Conservation (phyloP, 1,140 invertebrate genomes). For the Apis laboriosa region DNA sequence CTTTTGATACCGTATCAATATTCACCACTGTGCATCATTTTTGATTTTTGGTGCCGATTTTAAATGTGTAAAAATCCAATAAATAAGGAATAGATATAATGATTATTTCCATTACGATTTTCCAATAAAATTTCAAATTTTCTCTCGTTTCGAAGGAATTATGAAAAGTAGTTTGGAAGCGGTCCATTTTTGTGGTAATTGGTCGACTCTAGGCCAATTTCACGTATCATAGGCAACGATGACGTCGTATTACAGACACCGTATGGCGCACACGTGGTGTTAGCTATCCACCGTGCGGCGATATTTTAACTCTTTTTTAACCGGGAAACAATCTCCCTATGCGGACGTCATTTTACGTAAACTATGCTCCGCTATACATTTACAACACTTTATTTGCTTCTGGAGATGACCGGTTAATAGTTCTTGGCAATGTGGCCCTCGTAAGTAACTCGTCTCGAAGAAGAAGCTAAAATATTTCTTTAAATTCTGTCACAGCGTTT, state of each 20-base stretch:
- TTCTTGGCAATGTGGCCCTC: background rate
- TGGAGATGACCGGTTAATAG: background rate
- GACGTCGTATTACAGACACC: background rate
- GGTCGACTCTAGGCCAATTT: constrained; percentile 11
- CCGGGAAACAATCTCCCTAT: constrained; percentile 2
- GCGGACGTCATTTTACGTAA: background rate
- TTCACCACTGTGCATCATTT: too few relatives aligned
- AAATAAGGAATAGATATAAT: background rate
- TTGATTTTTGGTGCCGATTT: too few relatives aligned
- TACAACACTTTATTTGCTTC: constrained; percentile 6
- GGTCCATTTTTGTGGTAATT: background rate
- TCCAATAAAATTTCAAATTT: background rate
- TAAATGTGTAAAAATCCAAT: too few relatives aligned
- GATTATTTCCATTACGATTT: background rate
- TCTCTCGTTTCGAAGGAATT: background rate
- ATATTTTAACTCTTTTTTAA: constrained; percentile 24
- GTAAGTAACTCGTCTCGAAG: background rate
- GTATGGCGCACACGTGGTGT: constrained; percentile 25
- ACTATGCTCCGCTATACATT: background rate
- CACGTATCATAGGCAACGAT: constrained; percentile 12
- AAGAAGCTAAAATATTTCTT: background rate
- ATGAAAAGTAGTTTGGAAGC: background rate
- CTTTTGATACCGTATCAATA: too few relatives aligned
- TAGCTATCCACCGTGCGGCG: background rate
- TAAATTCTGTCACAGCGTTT: too few relatives aligned